Evolutionary conservation across 1,140 invertebrate genomes (phyloP), one percentile per base, ranked within the genome.

Genomic region (Macrotrachela quadricornifera): DNA sequence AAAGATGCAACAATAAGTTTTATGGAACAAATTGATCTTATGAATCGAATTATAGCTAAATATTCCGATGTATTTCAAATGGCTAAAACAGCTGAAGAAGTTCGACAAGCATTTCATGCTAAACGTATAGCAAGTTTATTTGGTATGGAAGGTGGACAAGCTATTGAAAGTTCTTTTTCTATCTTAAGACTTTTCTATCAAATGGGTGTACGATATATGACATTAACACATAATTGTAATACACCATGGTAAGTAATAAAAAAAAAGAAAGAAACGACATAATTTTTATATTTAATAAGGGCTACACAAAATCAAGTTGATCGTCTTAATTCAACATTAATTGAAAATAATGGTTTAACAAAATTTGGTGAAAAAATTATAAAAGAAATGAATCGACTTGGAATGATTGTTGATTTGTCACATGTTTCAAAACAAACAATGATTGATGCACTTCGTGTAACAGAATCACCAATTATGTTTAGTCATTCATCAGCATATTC

Each of bases 371-470:
- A 71, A 69, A 58, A 59, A 53, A 63, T 76, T 2, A 67, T 78
- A 10, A 53, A 60, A 18, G 77, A 79, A 64, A 78, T 79, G 77
- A 79, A 79, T 62, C 65, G 78, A 49, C 58, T 79, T 75, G 68
- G 84, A 77, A 75, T 82, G 82, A 75, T 87, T 61, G 81, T 87
- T 51, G 83, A 88, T 65, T 69, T 88, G 56, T 83, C 82, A 18
- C 83, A 88, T 72, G 81, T 84, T 40, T 83, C 82, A 10, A 78
- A 79, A 55, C 75, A 77, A 49, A 85, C 83, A 13, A 85, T 86
- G 82, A 75, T 77, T 39, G 81, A 83, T 61, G 80, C 80, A 12
- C 70, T 88, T 15, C 74, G 76, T 14, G 77, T 79, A 46, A 79
- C 80, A 17, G 77, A 77, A 59, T 83, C 83, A 10, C 84, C 84